A percentile compares a stretch with the other conserved stretches of the same genome.
phyloP scores from a whole-genome alignment of 2,113 vertebrate genomes.

The Zosterops japonicus region DNA sequence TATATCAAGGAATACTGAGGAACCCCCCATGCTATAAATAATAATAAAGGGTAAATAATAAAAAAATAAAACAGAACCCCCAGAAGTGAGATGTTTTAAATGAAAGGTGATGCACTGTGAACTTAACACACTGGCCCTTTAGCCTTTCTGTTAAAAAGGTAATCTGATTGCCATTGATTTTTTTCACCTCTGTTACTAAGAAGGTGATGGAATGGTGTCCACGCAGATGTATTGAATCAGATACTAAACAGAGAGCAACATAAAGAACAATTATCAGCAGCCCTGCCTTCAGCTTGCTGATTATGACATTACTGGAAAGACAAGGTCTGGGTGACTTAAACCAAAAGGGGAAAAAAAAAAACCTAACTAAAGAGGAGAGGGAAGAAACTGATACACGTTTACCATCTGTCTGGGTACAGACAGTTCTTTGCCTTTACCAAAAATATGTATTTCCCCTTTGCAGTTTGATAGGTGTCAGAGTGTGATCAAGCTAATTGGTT shows the following conservation, averaged over 20 bases:
- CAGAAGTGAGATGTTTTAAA: slow-evolving; percentile 81
- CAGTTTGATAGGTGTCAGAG: slow-evolving; percentile 34
- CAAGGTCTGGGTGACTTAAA: slow-evolving; percentile 80
- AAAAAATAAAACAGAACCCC: slow-evolving; percentile 66
- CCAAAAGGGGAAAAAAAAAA: slow-evolving; percentile 4
- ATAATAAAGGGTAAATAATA: slow-evolving; percentile 84
- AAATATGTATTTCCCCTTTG: slow-evolving; percentile 28
- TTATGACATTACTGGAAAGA: slow-evolving; percentile 83
- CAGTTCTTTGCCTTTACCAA: slow-evolving; percentile 19
- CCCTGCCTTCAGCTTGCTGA: slow-evolving; percentile 83
- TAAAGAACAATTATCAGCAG: slow-evolving; percentile 87
- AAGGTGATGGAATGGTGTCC: slow-evolving; percentile 89
- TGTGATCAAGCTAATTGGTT: slow-evolving; percentile 68
- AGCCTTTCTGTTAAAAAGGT: slow-evolving; percentile 90
- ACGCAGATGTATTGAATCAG: slow-evolving; percentile 88
- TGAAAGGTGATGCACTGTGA: slow-evolving; percentile 86
- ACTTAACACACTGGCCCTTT: slow-evolving; percentile 84
- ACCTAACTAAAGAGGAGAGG: neutral
- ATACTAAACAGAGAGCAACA: slow-evolving; percentile 86
- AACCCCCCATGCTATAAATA: slow-evolving; percentile 70
- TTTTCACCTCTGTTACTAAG: slow-evolving; percentile 85
- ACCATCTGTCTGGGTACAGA: neutral
- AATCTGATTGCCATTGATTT: slow-evolving; percentile 98
- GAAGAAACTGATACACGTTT: neutral
- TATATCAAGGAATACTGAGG: slow-evolving; percentile 10